Evolutionary conservation across 2,888 invertebrate species (phyloP).

Genomic region (Drosophila hamatofila): DNA sequence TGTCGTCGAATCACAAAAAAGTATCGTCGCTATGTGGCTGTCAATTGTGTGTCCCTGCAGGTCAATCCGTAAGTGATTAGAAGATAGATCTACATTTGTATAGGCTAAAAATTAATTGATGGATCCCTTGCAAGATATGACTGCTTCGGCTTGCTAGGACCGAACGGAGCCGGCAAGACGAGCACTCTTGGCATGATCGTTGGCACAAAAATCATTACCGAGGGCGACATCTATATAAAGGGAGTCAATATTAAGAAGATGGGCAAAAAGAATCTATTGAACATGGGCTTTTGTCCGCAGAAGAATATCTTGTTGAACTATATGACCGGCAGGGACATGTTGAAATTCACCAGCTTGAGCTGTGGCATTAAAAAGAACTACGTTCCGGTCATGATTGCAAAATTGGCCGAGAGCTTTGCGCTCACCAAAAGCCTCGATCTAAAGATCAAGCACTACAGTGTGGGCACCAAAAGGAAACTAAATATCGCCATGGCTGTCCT

Average conservation of each 20-base stretch:
- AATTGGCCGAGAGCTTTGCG: slow-evolving; percentile 86
- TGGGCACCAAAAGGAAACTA: slow-evolving; percentile 90
- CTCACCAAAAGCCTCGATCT: slow-evolving; percentile 87
- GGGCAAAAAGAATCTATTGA: slow-evolving; percentile 86
- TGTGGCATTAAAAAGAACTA: slow-evolving; percentile 86
- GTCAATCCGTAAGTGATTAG: slow-evolving; percentile 31
- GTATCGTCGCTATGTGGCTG: background rate
- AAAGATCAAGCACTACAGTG: slow-evolving; percentile 87
- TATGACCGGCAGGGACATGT: slow-evolving; percentile 89
- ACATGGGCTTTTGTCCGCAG: slow-evolving; percentile 90
- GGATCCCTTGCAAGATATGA: slow-evolving; percentile 86
- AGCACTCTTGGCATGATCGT: slow-evolving; percentile 94
- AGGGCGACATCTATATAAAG: slow-evolving; percentile 89
- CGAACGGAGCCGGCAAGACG: slow-evolving; percentile 94
- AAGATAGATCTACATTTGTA: too few relatives aligned
- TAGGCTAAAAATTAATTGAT: background rate
- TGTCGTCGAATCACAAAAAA: slow-evolving; percentile 19
- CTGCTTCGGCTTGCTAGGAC: slow-evolving; percentile 92
- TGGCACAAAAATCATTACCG: slow-evolving; percentile 89
- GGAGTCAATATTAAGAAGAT: slow-evolving; percentile 86
- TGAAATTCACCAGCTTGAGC: slow-evolving; percentile 87
- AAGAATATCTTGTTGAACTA: slow-evolving; percentile 89
- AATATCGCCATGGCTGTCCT: slow-evolving; percentile 89
- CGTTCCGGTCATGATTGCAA: slow-evolving; percentile 55
- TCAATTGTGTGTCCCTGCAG: slow-evolving; percentile 38